These are phyloP conservation scores for Seriola dumerili DNA, from an alignment of 2,113 vertebrate genomes.

Conservation along the genomic window DNA sequence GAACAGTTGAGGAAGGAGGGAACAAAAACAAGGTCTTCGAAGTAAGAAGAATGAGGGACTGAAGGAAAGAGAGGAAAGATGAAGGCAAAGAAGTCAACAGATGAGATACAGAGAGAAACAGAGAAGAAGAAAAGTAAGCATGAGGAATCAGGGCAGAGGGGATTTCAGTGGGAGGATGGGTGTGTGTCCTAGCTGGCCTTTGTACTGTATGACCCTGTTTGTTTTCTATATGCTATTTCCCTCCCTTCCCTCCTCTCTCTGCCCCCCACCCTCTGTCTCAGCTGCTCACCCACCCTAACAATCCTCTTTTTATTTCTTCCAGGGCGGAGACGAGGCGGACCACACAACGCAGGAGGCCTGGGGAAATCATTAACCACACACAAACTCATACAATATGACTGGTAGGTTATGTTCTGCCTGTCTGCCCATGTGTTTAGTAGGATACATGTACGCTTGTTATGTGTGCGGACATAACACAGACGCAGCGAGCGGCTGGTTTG, in stretches of 20 bases:
- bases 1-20: background rate
- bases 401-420: constrained; percentile 69
- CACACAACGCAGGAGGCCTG: constrained; percentile 54
- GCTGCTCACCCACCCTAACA: constrained; percentile 55
- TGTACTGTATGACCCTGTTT: constrained; percentile 60
- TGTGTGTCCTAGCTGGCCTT: constrained; percentile 42
- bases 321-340: constrained; percentile 72
- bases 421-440: background rate
- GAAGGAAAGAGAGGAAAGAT: background rate
- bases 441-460: constrained; percentile 2
- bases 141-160: constrained; percentile 27
- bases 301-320: constrained; percentile 69
- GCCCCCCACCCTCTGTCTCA: constrained; percentile 11
- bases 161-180: constrained; percentile 16
- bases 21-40: background rate
- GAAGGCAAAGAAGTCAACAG: background rate
- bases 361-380: constrained; percentile 73
- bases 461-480: background rate
- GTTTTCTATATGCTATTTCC: constrained; percentile 65
- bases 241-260: constrained; percentile 11
- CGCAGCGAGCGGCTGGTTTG: background rate
- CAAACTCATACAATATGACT: constrained; percentile 63
- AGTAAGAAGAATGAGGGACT: no score
- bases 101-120: background rate
- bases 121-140: background rate